Percentiles rank a stretch among this genome's conserved stretches.
Conservation (phyloP, 2,888 invertebrate genomes). For the Laspeyria flexula region DNA sequence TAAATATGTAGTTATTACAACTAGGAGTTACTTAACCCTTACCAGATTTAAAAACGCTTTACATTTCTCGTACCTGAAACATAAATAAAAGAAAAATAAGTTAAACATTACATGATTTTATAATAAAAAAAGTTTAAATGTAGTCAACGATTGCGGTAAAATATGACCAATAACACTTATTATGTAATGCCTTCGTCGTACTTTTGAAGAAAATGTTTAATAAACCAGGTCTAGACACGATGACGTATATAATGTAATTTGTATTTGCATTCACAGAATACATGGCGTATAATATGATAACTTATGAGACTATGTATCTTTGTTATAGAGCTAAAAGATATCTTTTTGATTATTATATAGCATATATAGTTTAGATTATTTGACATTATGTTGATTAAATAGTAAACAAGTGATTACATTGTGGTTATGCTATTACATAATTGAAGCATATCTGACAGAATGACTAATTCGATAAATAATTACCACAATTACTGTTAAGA, state of each 20-base stretch:
- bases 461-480: too few species aligned
- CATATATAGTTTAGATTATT: too few species aligned
- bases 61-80: slow-evolving; percentile 46
- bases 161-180: background rate
- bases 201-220: slow-evolving; percentile 16
- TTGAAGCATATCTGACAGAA: too few species aligned
- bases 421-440: too few species aligned
- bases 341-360: too few species aligned
- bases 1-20: background rate
- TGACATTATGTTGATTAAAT: too few species aligned
- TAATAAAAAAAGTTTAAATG: background rate
- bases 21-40: slow-evolving; percentile 8
- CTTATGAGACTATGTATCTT: background rate
- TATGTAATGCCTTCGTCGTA: background rate
- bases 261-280: background rate
- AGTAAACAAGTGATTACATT: too few species aligned
- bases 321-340: too few species aligned
- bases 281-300: slow-evolving; percentile 1
- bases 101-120: slow-evolving; percentile 6
- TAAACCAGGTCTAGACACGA: slow-evolving; percentile 22
- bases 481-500: too few species aligned
- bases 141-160: too few species aligned
- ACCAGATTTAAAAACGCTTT: slow-evolving; percentile 37
- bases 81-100: slow-evolving; percentile 9
- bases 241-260: slow-evolving; percentile 7